phyloP scores from a whole-genome alignment of 2,888 invertebrate genomes.

The Teleiodes luculella region DNA sequence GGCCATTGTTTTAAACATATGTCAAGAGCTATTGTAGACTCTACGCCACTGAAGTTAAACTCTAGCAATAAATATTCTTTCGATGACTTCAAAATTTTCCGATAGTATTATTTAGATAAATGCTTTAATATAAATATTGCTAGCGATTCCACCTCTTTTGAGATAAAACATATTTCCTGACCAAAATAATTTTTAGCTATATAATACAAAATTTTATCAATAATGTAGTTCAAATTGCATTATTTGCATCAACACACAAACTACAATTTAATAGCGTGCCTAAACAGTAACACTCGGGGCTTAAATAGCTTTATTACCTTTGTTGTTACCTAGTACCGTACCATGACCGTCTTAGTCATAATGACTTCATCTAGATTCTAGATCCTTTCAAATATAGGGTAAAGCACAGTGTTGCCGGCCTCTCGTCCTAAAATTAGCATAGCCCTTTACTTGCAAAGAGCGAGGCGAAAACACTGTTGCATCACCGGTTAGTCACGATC shows the following conservation, averaged over 20 bases:
- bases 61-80: no score
- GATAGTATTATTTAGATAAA: no score
- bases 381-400: conserved; percentile 1
- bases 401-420: neutral
- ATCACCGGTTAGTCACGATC: conserved; percentile 61
- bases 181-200: no score
- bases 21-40: neutral
- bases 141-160: no score
- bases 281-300: neutral
- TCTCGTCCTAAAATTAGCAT: conserved; percentile 6
- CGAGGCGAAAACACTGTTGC: conserved; percentile 40
- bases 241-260: neutral
- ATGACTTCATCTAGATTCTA: conserved; percentile 8
- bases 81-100: no score
- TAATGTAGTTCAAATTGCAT: no score
- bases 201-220: no score
- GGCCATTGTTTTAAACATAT: conserved; percentile 14
- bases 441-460: conserved; percentile 18
- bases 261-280: neutral
- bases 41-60: no score
- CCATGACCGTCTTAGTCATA: neutral
- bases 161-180: no score
- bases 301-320: neutral
- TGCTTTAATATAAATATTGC: no score
- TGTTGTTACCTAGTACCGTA: neutral